Base-by-base conservation (phyloP, 2,797 vertebrate genomes). In the Rhinichthys osculus region DNA sequence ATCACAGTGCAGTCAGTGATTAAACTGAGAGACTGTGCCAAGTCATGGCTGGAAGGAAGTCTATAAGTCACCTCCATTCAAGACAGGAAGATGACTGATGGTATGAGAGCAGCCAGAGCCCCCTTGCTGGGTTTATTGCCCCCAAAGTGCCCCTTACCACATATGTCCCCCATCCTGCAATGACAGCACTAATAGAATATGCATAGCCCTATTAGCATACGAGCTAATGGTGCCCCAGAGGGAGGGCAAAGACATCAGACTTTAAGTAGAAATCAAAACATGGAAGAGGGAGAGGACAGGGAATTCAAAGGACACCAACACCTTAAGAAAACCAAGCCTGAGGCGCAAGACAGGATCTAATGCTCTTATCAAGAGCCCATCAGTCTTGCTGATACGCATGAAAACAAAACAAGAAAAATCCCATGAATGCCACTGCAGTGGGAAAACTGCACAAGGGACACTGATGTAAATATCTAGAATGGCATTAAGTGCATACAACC, bases 241-340 rank as follows among this genome's bases (percentile, higher is more conserved):
- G 96, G 96, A 96, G 96, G 96, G 96, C 94, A 94, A 91, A 95
- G 94, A 95, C 96, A 95, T 96, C 96, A 97, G 97, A 97, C 97
- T 97, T 97, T 97, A 97, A 98, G 96, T 97, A 98, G 97, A 97
- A 97, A 98, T 97, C 96, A 97, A 97, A 97, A 97, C 96, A 96
- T 94, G 90, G 85, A 93, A 95, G 95, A 95, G 93, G 92, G 93
- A 93, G 93, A 93, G 93, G 93, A 90, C 81, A 95, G 94, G 91
- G 94, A 94, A 95, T 93, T 87, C 97, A 97, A 95, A 92, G 96
- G 96, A 96, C 95, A 95, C 96, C 97, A 96, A 97, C 97, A 96
- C 95, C 92, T 93, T 92, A 93, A 94, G 94, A 94, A 95, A 96
- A 94, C 93, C 93, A 13, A 90, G 94, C 96, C 96, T 0, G 91